A percentile compares a stretch with the other conserved stretches of the same genome.
These are phyloP conservation scores for Serrognathus titanus DNA, from an alignment of 2,888 invertebrate species.

Conservation along the genomic window DNA sequence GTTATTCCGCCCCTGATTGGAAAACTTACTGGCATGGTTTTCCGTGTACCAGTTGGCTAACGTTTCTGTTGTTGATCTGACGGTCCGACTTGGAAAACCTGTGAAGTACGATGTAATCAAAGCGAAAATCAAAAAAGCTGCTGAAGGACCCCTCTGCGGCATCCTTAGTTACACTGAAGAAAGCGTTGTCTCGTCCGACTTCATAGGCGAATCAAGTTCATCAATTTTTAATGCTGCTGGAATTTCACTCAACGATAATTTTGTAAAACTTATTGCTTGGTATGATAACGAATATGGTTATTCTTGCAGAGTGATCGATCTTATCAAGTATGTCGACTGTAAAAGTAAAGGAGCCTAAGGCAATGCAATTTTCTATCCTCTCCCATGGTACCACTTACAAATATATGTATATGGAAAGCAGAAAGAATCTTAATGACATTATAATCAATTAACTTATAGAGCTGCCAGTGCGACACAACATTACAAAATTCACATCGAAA, in stretches of 20 bases:
- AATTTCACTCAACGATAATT: slow-evolving; percentile 69
- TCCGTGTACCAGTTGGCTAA: slow-evolving; percentile 97
- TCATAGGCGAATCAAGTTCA: slow-evolving; percentile 60
- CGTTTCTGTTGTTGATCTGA: slow-evolving; percentile 97
- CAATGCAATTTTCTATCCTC: too few species aligned
- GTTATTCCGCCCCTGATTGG: slow-evolving; percentile 97
- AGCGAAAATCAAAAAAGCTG: slow-evolving; percentile 66
- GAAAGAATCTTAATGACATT: too few species aligned
- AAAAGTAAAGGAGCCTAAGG: too few species aligned
- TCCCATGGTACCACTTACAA: too few species aligned
- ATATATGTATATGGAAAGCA: too few species aligned
- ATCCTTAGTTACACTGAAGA: slow-evolving; percentile 69
- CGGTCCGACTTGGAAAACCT: slow-evolving; percentile 78
- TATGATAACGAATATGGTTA: slow-evolving; percentile 88
- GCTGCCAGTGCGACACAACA: too few species aligned
- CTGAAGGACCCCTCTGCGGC: slow-evolving; percentile 59
- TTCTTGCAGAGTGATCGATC: slow-evolving; percentile 75
- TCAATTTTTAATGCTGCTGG: slow-evolving; percentile 80
- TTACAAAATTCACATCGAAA: too few species aligned
- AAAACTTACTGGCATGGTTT: slow-evolving; percentile 99
- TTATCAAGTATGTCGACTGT: slow-evolving; percentile 66
- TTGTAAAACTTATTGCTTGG: slow-evolving; percentile 85
- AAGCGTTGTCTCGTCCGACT: slow-evolving; percentile 69
- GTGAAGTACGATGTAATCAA: slow-evolving; percentile 89
- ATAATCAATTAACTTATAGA: too few species aligned